A percentile compares a stretch with the other conserved stretches of the same genome.
Conservation (phyloP, 64 coral and sea anemone genomes). For the Hydrozoanthus tunicans region DNA sequence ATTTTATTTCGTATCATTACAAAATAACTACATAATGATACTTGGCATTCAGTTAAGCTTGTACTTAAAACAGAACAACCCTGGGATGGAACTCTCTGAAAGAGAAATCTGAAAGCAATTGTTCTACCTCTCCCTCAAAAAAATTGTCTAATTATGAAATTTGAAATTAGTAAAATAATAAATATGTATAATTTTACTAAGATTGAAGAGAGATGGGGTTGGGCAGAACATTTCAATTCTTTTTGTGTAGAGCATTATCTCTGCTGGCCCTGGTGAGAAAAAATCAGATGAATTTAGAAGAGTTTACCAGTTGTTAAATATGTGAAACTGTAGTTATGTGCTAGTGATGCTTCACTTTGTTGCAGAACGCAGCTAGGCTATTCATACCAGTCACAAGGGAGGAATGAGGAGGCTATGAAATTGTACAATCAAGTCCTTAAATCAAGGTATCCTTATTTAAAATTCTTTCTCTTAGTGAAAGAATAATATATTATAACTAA, state of each 20-base stretch:
- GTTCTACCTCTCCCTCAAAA: no score
- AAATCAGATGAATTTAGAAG: not conserved
- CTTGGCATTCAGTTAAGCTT: not conserved
- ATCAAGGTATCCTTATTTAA: slow-evolving; percentile 65
- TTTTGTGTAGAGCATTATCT: no score
- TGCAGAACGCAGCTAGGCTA: slow-evolving; percentile 87
- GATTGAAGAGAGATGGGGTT: no score
- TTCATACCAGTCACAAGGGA: slow-evolving; percentile 78
- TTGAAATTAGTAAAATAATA: no score
- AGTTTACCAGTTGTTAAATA: not conserved
- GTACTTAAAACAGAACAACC: not conserved
- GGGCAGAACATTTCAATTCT: no score
- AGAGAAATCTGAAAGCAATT: no score
- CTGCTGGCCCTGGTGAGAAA: not conserved
- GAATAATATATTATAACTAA: no score
- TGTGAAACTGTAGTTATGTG: not conserved
- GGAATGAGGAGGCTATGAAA: slow-evolving; percentile 90
- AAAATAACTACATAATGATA: not conserved
- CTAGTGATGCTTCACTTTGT: not conserved
- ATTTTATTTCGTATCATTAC: no score
- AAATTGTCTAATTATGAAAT: no score
- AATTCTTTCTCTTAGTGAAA: no score
- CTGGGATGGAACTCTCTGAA: no score
- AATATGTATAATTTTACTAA: no score
- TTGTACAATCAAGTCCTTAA: slow-evolving; percentile 98